Percentiles rank a stretch among this genome's conserved stretches.
Conservation (phyloP, 2,113 vertebrate genomes). For the Dipodomys ordii region DNA sequence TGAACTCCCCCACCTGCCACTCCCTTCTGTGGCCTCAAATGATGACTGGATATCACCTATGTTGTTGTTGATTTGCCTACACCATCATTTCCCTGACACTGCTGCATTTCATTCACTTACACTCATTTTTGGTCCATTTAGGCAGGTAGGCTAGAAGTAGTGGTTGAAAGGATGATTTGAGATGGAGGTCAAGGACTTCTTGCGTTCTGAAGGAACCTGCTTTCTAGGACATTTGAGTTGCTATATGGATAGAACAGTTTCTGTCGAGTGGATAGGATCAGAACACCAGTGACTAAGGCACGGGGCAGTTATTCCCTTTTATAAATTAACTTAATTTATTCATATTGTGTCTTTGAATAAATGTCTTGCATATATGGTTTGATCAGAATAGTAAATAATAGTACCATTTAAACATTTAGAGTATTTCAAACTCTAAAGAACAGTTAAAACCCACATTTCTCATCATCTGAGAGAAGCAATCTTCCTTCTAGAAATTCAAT, state of each 20-base stretch:
- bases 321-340: not conserved
- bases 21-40: not conserved
- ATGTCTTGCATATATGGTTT: not conserved
- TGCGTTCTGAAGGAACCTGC: not conserved
- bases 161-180: not conserved
- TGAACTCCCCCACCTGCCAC: too few species aligned
- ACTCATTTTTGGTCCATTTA: not conserved
- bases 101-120: not conserved
- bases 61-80: not conserved
- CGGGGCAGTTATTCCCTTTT: not conserved
- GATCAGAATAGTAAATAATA: not conserved
- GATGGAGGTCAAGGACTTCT: not conserved
- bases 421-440: not conserved
- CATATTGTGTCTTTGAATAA: not conserved
- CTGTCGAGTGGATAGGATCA: not conserved
- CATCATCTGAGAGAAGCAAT: constrained; percentile 7
- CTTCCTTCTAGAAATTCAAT: constrained; percentile 3
- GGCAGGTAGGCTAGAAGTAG: not conserved
- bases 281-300: not conserved
- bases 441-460: not conserved
- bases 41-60: not conserved
- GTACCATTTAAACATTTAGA: not conserved
- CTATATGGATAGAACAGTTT: not conserved
- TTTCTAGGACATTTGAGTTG: not conserved
- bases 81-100: not conserved